phyloP scores from a whole-genome alignment of 1,140 invertebrate genomes.

The Drusus annulatus region DNA sequence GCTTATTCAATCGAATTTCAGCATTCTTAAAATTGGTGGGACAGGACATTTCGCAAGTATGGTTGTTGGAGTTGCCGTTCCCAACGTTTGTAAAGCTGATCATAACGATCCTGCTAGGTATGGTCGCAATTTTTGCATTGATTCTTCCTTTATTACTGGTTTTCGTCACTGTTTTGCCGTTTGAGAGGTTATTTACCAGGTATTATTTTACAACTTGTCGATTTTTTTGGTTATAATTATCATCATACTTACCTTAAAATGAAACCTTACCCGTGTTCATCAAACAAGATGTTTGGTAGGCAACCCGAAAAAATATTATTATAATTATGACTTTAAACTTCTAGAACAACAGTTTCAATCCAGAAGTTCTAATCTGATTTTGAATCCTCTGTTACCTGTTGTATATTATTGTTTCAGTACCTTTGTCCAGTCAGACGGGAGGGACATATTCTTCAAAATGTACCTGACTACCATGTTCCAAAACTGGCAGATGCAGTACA shows the following conservation, averaged over 20 bases:
- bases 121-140: slow-evolving; percentile 49
- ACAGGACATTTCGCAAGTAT: slow-evolving; percentile 62
- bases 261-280: no score
- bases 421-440: background rate
- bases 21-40: slow-evolving; percentile 31
- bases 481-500: background rate
- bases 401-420: background rate
- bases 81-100: slow-evolving; percentile 68
- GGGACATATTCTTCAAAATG: background rate
- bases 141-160: slow-evolving; percentile 64
- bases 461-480: background rate
- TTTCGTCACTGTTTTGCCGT: slow-evolving; percentile 52
- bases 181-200: slow-evolving; percentile 11
- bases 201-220: background rate
- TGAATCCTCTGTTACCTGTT: no score
- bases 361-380: no score
- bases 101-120: slow-evolving; percentile 8
- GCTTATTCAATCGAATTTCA: background rate
- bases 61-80: slow-evolving; percentile 66
- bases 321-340: no score
- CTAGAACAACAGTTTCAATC: no score
- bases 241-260: no score
- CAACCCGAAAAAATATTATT: no score
- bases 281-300: no score
- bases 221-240: no score